Evolutionary conservation across 2,888 invertebrate species (phyloP), one percentile per base, ranked within the genome.

Genomic region (Chloromyia formosa): DNA sequence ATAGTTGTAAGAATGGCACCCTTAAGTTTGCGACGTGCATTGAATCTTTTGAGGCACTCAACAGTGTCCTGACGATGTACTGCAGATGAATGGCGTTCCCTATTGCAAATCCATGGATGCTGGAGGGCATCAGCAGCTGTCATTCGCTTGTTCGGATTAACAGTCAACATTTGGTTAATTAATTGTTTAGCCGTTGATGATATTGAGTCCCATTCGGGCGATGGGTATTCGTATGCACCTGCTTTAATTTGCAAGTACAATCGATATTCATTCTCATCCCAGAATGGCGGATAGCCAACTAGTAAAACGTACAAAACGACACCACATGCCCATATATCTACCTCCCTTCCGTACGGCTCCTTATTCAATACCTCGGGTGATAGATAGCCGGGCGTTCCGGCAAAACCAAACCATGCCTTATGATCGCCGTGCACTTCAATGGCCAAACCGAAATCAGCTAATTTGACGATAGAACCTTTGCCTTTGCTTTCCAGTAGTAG

Each of bases 31-130:
- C 99, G 95, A 84, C 99, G 92, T 80, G 99, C 99, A 87, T 99
- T 99, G 94, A 99, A 99, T 89, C 99, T 99, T 92, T 98, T 98
- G 91, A 99, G 92, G 89, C 99, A 99, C 86, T 99, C 99, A 82
- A 99, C 99, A 79, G 99, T 99, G 88, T 99, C 98, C 90, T 99
- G 99, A 84, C 99, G 92, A 89, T 99, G 99, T 83, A 99, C 97
- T 81, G 97, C 95, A 80, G 98, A 97, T 79, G 99, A 99, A 82
- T 99, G 98, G 83, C 98, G 94, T 88, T 99, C 98, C 82, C 99
- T 93, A 93, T 99, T 94, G 90, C 98, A 99, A 85, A 99, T 99
- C 99, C 99, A 99, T 82, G 99, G 98, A 86, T 99, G 98, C 87
- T 97, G 98, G 78, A 99, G 90, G 77, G 99, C 99, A 87, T 98